Percentiles rank a stretch among this genome's conserved stretches.
Conservation (phyloP, 2,797 vertebrate species). For the Cephalopachus bancanus region DNA sequence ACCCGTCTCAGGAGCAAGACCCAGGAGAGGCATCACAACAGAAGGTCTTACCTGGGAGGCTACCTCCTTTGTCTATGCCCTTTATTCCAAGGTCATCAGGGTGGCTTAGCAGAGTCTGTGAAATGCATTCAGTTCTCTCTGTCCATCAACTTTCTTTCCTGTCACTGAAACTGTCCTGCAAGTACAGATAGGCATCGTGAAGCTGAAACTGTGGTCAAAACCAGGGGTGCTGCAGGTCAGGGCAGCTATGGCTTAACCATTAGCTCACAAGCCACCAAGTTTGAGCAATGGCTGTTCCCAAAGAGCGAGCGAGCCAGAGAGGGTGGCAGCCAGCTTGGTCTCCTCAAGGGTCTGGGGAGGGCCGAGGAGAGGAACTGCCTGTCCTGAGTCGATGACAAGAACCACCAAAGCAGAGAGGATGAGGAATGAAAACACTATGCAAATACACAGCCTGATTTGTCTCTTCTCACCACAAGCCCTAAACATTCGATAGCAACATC, state of each 20-base stretch:
- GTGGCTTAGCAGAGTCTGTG: not conserved
- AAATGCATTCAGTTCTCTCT: conserved; percentile 17
- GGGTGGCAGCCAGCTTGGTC: not conserved
- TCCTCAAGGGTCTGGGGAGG: not conserved
- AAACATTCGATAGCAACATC: conserved; percentile 72
- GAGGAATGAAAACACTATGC: not conserved
- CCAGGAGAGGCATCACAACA: not conserved
- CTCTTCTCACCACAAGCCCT: conserved; percentile 33
- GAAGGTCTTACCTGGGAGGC: not conserved
- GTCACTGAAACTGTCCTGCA: not conserved
- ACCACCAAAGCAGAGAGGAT: not conserved
- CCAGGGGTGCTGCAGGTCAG: not conserved
- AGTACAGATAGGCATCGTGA: not conserved
- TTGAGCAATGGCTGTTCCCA: not conserved
- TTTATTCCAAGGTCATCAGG: conserved; percentile 59
- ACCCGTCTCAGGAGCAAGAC: not conserved
- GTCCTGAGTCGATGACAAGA: not conserved
- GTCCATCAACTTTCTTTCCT: not conserved
- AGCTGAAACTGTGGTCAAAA: conserved; percentile 7
- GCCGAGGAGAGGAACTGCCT: not conserved
- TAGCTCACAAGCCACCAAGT: not conserved
- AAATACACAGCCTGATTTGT: conserved; percentile 41
- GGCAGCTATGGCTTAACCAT: not conserved
- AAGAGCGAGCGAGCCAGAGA: not conserved
- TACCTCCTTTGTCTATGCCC: not conserved